Evolutionary conservation across 2,888 invertebrate genomes (phyloP), one percentile per base, ranked within the genome.

Genomic region (Leptinotarsa peninsularis): DNA sequence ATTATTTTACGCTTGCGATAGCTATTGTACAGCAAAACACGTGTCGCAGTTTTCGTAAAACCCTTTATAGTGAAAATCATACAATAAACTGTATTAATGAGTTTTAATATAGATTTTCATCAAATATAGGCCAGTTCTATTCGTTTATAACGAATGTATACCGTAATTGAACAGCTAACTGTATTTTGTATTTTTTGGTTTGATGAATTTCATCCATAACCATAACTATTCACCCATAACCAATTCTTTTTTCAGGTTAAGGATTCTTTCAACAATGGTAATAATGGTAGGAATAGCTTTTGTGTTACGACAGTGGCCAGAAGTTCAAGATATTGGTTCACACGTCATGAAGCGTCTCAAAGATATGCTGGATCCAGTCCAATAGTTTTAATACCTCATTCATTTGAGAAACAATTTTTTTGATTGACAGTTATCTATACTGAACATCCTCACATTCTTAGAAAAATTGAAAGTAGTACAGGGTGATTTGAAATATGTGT

Each of bases 251-350:
- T 91, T 71, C 91, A 96, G 96, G 90, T 94, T 96, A 84, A 93
- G 96, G 85, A 95, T 96, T 83, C 89, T 96, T 86, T 95, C 96
- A 78, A 96, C 96, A 72, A 93, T 94, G 84, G 88, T 95, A 82
- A 93, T 95, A 81, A 94, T 96, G 78, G 92, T 95, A 90, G 91
- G 94, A 74, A 93, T 95, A 83, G 93, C 96, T 83, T 93, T 96
- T 90, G 93, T 96, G 82, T 91, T 96, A 87, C 94, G 94, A 86
- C 96, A 96, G 86, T 96, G 96, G 96, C 96, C 96, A 72, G 96
- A 96, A 88, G 93, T 96, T 82, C 91, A 93, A 86, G 95, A 95
- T 84, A 93, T 95, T 81, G 95, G 95, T 23, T 93, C 94, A 80
- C 95, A 95, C 83, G 91, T 95, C 80, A 91, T 94, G 89, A 92